Percentiles rank a stretch among this genome's conserved stretches.
Evolutionary conservation across 2,113 vertebrate species (phyloP).

Genomic region (Chaetura pelagica): DNA sequence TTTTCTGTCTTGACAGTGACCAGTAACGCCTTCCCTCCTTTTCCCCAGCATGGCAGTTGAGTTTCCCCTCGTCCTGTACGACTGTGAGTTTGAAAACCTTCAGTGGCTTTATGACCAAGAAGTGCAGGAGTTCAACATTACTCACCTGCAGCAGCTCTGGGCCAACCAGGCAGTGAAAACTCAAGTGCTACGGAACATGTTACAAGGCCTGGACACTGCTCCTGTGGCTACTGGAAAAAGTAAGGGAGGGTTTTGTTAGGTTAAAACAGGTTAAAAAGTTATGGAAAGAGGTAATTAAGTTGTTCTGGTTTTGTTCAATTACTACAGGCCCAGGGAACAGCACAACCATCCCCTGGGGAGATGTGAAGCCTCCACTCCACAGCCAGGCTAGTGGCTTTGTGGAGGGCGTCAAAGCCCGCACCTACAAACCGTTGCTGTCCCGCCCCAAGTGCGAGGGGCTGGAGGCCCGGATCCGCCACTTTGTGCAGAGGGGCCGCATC

Average conservation of each 20-base stretch:
- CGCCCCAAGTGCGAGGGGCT: slow-evolving; percentile 89
- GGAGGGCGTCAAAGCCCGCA: slow-evolving; percentile 86
- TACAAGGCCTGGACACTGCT: slow-evolving; percentile 79
- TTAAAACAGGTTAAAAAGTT: not conserved
- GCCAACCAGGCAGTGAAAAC: slow-evolving; percentile 84
- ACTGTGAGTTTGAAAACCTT: slow-evolving; percentile 88
- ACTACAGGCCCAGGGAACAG: slow-evolving; percentile 12
- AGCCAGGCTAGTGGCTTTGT: slow-evolving; percentile 79
- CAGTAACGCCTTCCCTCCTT: not conserved
- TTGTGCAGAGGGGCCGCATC: slow-evolving; percentile 87
- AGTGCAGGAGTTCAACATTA: slow-evolving; percentile 79
- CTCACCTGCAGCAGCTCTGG: slow-evolving; percentile 89
- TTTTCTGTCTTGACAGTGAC: not conserved
- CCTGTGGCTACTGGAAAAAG: slow-evolving; percentile 24
- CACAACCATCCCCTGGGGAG: slow-evolving; percentile 39
- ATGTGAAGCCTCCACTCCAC: slow-evolving; percentile 20
- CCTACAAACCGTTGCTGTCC: slow-evolving; percentile 87
- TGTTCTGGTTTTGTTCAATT: not conserved
- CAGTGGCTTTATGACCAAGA: slow-evolving; percentile 85
- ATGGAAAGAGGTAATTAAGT: not conserved
- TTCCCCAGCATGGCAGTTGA: slow-evolving; percentile 91
- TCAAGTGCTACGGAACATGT: slow-evolving; percentile 84
- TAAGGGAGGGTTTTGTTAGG: not conserved
- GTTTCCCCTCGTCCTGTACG: slow-evolving; percentile 89
- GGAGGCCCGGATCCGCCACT: slow-evolving; percentile 90